A percentile compares a stretch with the other conserved stretches of the same genome.
Evolutionary conservation across 2,113 vertebrate genomes (phyloP).

Genomic region (Eurystomus gularis): DNA sequence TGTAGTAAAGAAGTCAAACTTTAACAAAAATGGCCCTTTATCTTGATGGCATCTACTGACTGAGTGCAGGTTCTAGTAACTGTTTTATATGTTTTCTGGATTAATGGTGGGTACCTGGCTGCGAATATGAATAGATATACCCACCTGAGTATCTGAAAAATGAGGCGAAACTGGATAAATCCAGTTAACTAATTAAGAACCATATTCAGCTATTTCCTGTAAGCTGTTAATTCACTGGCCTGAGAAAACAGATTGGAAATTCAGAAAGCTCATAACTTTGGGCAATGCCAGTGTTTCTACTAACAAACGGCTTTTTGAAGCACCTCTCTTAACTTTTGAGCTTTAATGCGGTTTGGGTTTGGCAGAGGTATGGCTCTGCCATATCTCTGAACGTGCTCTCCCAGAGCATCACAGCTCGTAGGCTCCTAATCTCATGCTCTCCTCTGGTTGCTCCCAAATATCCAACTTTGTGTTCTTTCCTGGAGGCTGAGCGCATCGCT

Average conservation of each 20-base stretch:
- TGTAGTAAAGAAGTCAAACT: constrained; percentile 57
- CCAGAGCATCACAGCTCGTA: fast-evolving
- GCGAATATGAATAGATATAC: background rate
- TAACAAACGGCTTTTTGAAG: background rate
- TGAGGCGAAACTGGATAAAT: background rate
- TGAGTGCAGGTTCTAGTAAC: constrained; percentile 20
- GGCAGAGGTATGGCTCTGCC: background rate
- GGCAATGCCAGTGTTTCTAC: background rate
- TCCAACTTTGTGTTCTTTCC: background rate
- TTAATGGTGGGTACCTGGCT: constrained; percentile 17
- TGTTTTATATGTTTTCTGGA: constrained; percentile 35
- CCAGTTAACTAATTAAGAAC: background rate
- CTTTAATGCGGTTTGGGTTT: background rate
- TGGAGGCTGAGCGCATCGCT: background rate
- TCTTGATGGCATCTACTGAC: constrained; percentile 54
- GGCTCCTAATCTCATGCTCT: background rate
- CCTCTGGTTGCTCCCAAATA: background rate
- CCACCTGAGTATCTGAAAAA: background rate
- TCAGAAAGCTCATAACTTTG: background rate
- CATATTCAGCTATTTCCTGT: constrained; percentile 38
- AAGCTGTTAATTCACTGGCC: background rate
- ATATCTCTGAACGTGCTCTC: background rate
- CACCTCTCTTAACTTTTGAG: background rate
- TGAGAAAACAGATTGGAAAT: constrained; percentile 19
- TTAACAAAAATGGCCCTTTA: constrained; percentile 56